Conservation (phyloP, 2,113 vertebrate genomes). For the Phrynosoma platyrhinos region DNA sequence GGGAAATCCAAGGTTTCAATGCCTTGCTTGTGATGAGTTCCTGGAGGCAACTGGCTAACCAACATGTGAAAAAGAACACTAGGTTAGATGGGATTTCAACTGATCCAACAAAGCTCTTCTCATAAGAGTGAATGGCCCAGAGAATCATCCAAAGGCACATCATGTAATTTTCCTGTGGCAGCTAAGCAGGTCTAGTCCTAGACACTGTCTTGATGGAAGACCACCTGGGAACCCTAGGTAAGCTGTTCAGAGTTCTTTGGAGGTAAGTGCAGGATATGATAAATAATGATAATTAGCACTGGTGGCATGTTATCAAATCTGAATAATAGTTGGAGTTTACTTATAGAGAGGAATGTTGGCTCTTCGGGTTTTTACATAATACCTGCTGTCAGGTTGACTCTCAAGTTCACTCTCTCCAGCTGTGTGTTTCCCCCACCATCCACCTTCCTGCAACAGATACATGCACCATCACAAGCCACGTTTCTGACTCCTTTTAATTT, state of each 20-base stretch:
- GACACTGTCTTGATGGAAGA: neutral
- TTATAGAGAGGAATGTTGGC: fast-evolving
- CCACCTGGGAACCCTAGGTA: neutral
- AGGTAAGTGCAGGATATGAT: neutral
- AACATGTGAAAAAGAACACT: neutral
- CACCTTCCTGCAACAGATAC: neutral
- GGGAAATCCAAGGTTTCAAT: neutral
- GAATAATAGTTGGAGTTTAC: neutral
- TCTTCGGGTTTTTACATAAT: neutral
- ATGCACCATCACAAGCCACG: neutral
- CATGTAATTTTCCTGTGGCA: neutral
- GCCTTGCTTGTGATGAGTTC: neutral
- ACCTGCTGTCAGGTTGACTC: neutral
- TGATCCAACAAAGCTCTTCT: neutral
- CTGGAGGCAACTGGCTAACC: neutral
- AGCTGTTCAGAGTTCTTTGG: neutral
- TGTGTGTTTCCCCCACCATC: constrained; percentile 7
- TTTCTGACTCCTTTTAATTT: constrained; percentile 28
- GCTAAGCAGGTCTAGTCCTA: neutral
- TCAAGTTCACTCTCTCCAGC: neutral
- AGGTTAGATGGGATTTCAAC: neutral
- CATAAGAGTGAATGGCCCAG: neutral
- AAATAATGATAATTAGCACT: neutral
- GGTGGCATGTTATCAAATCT: neutral
- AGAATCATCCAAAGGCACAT: neutral